These are phyloP conservation scores for Pocillopora damicornis DNA, from an alignment of 64 coral and sea anemone genomes.

Conservation along the genomic window DNA sequence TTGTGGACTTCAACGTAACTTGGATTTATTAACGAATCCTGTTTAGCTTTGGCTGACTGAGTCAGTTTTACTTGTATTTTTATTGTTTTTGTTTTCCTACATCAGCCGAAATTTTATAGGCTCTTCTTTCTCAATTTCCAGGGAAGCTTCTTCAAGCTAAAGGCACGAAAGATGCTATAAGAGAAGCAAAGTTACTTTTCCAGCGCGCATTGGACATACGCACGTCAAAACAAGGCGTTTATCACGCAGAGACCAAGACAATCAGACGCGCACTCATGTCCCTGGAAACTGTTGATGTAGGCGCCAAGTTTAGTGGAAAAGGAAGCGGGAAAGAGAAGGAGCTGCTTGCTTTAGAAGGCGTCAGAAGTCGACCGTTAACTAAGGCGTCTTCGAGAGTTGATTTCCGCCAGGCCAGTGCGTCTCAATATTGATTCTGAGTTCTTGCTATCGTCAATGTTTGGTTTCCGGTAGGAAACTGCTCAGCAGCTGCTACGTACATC, in stretches of 20 bases:
- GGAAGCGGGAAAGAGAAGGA: slow-evolving; percentile 21
- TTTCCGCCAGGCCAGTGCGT: neutral
- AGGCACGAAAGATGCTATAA: slow-evolving; percentile 60
- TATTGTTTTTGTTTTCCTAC: neutral
- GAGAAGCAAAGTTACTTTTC: slow-evolving; percentile 63
- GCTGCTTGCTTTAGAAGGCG: neutral
- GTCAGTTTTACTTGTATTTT: too few species aligned
- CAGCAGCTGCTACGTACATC: too few species aligned
- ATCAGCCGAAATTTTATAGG: neutral
- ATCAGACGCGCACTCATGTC: slow-evolving; percentile 79
- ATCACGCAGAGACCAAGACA: slow-evolving; percentile 65
- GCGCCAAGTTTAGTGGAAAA: slow-evolving; percentile 47
- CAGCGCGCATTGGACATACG: slow-evolving; percentile 90
- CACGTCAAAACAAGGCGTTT: slow-evolving; percentile 76
- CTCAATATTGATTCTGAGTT: neutral
- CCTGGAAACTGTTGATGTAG: slow-evolving; percentile 62
- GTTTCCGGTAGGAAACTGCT: neutral
- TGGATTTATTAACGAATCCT: too few species aligned
- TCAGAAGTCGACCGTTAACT: neutral
- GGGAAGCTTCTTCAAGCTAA: slow-evolving; percentile 75
- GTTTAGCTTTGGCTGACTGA: too few species aligned
- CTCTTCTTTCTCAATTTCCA: slow-evolving; percentile 11
- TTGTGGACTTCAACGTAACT: too few species aligned
- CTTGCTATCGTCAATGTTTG: neutral
- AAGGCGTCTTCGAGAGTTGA: slow-evolving; percentile 5